phyloP scores from a whole-genome alignment of 1,140 invertebrate species.

The Listronotus bonariensis region DNA sequence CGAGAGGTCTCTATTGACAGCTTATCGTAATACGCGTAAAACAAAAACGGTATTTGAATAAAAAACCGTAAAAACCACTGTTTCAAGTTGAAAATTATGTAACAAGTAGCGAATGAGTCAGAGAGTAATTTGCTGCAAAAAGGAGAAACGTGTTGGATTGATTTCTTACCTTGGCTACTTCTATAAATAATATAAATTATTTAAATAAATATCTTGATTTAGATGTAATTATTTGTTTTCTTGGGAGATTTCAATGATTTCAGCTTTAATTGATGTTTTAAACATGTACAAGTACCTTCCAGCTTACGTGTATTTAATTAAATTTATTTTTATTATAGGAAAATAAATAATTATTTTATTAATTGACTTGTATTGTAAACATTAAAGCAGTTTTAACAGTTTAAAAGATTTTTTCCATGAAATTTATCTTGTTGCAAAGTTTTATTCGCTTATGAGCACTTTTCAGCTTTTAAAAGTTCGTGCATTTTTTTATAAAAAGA shows the following conservation, averaged over 20 bases:
- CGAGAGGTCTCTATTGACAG: too few species aligned
- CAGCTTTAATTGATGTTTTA: slow-evolving; percentile 15
- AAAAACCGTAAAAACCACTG: slow-evolving; percentile 21
- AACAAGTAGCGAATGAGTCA: slow-evolving; percentile 17
- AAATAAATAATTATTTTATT: too few species aligned
- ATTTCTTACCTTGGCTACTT: slow-evolving; percentile 32
- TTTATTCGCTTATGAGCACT: too few species aligned
- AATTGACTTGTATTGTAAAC: too few species aligned
- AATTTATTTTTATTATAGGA: too few species aligned
- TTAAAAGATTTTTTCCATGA: too few species aligned
- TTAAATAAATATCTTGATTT: slow-evolving; percentile 27
- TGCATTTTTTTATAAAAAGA: too few species aligned
- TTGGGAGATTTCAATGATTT: slow-evolving; percentile 12
- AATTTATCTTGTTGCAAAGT: too few species aligned
- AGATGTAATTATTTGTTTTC: slow-evolving; percentile 11
- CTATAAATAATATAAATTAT: slow-evolving; percentile 26
- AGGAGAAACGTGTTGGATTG: slow-evolving; percentile 25
- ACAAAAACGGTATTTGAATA: slow-evolving; percentile 4
- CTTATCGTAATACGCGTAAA: not conserved
- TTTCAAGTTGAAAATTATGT: slow-evolving; percentile 9
- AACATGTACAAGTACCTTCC: too few species aligned
- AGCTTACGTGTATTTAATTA: too few species aligned
- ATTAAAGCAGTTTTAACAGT: too few species aligned
- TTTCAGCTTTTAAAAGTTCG: too few species aligned
- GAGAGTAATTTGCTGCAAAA: slow-evolving; percentile 19